Conservation (phyloP, 2,888 invertebrate genomes). For the Tetragnatha montana region DNA sequence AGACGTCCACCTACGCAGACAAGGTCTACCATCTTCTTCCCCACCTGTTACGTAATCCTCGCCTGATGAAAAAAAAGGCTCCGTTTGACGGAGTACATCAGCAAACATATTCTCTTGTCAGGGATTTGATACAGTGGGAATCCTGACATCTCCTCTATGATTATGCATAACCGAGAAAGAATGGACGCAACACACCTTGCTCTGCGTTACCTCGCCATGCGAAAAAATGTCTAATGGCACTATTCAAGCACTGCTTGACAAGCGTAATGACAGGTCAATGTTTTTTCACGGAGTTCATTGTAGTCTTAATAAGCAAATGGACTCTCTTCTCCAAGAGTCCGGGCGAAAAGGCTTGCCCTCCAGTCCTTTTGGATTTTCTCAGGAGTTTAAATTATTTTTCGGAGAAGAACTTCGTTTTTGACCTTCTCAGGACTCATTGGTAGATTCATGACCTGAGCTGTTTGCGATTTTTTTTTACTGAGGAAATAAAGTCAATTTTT, state of each 20-base stretch:
- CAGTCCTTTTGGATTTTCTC: background rate
- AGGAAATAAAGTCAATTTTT: too few relatives aligned
- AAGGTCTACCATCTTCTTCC: background rate
- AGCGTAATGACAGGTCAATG: background rate
- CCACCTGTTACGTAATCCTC: conserved; percentile 26
- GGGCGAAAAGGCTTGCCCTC: background rate
- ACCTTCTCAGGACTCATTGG: too few relatives aligned
- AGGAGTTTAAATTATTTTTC: background rate
- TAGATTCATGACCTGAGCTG: too few relatives aligned
- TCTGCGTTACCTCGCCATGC: background rate
- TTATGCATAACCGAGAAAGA: background rate
- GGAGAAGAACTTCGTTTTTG: background rate
- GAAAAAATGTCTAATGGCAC: background rate
- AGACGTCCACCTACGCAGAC: conserved; percentile 38
- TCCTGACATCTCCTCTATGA: background rate
- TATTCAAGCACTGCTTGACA: background rate
- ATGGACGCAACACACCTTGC: background rate
- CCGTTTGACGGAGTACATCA: conserved; percentile 33
- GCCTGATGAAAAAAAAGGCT: conserved; percentile 12
- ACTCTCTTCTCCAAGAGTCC: background rate
- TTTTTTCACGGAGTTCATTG: background rate
- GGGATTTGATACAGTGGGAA: background rate
- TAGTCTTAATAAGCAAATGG: conserved; percentile 1
- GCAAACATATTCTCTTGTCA: background rate
- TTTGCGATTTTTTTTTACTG: too few relatives aligned